Conservation (phyloP, 2,888 invertebrate genomes). For the Strigamia crassipes region DNA sequence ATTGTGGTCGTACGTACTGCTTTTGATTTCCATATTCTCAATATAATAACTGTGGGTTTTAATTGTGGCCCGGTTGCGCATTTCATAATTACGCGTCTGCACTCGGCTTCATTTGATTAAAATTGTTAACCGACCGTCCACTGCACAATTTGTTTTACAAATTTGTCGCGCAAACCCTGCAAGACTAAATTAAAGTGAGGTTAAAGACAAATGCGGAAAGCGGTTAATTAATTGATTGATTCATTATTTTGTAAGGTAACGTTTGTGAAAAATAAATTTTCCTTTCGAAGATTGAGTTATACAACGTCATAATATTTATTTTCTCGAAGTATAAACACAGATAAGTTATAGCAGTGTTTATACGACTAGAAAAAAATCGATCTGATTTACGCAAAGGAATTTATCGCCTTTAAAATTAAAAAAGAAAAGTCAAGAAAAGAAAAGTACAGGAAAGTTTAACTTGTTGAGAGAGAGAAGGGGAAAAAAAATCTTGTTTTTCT, state of each 20-base stretch:
- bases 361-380: background rate
- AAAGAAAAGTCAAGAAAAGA: background rate
- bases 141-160: constrained; percentile 14
- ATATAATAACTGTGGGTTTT: constrained; percentile 16
- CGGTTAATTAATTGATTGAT: background rate
- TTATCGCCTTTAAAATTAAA: background rate
- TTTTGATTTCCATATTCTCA: constrained; percentile 17
- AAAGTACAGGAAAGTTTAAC: background rate
- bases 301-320: background rate
- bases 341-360: background rate
- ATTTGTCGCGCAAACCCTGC: background rate
- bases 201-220: background rate
- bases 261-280: too few relatives aligned
- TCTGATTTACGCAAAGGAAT: constrained; percentile 12
- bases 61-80: constrained; percentile 5
- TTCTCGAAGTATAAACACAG: background rate
- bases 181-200: background rate
- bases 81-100: background rate
- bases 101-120: constrained; percentile 22
- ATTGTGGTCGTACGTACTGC: background rate
- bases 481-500: constrained; percentile 24
- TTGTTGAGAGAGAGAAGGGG: background rate
- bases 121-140: constrained; percentile 26
- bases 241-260: background rate
- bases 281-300: background rate